A percentile compares a stretch with the other conserved stretches of the same genome.
Conservation (phyloP, 2,888 invertebrate genomes). For the Cephus rjabovi region DNA sequence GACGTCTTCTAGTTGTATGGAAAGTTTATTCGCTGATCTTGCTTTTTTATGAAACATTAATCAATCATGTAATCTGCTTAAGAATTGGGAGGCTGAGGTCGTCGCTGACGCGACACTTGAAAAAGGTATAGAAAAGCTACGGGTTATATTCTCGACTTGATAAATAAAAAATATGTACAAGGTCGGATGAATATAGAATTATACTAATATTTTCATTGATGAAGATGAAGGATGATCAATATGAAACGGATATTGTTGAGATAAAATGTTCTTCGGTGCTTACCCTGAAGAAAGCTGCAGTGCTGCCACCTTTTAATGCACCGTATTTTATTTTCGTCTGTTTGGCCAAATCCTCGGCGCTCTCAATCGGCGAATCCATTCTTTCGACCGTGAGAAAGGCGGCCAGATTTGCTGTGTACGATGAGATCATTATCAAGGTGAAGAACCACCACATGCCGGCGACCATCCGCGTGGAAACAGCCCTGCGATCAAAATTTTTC, state of each 20-base stretch:
- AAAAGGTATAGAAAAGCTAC: background rate
- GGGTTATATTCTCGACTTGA: background rate
- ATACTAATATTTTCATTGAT: background rate
- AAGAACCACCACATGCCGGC: slow-evolving; percentile 96
- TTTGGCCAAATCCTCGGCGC: slow-evolving; percentile 90
- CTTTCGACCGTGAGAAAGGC: slow-evolving; percentile 92
- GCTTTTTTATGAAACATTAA: background rate
- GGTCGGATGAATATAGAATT: background rate
- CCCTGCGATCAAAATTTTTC: slow-evolving; percentile 69
- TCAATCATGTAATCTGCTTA: background rate
- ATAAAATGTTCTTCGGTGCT: slow-evolving; percentile 22
- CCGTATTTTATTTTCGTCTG: slow-evolving; percentile 98
- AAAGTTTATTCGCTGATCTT: background rate
- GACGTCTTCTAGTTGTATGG: background rate
- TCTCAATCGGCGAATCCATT: slow-evolving; percentile 89
- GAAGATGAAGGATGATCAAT: background rate
- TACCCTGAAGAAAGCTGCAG: slow-evolving; percentile 90
- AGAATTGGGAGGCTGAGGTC: background rate
- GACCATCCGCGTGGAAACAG: slow-evolving; percentile 88
- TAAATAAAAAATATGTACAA: background rate
- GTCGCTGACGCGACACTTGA: background rate
- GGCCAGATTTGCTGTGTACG: slow-evolving; percentile 94
- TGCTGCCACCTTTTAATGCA: slow-evolving; percentile 89
- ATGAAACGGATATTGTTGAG: background rate
- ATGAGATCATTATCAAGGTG: slow-evolving; percentile 89